A percentile compares a stretch with the other conserved stretches of the same genome.
Evolutionary conservation across 2,113 vertebrate genomes (phyloP).

Genomic region (Malurus melanocephalus): DNA sequence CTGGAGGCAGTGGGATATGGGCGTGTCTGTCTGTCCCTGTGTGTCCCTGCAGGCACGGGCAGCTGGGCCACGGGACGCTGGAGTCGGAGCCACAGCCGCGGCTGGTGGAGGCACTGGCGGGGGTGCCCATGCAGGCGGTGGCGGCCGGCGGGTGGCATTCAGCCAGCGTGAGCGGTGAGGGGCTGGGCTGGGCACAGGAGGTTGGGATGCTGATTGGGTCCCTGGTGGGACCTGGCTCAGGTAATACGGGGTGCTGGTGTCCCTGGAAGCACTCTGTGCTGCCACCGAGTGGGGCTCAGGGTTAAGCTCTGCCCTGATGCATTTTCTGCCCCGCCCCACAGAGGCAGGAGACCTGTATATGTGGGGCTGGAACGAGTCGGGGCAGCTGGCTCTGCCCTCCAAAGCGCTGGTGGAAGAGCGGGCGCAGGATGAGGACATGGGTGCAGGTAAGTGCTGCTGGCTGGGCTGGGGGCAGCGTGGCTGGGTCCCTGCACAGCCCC

Average conservation of each 20-base stretch:
- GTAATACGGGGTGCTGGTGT: rapidly evolving
- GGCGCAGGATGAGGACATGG: rapidly evolving
- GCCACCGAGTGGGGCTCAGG: rapidly evolving
- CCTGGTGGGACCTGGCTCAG: rapidly evolving
- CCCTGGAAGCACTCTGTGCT: rapidly evolving
- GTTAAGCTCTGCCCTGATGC: neutral
- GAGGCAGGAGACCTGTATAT: constrained; percentile 87
- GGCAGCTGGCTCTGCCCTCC: constrained; percentile 89
- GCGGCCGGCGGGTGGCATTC: constrained; percentile 92
- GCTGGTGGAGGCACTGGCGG: constrained; percentile 83
- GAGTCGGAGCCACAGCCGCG: constrained; percentile 76
- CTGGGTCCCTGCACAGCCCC: neutral
- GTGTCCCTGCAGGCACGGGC: constrained; percentile 81
- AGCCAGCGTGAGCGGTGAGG: constrained; percentile 81
- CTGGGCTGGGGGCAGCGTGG: neutral
- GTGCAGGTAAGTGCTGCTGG: constrained; percentile 17
- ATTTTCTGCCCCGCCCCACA: neutral
- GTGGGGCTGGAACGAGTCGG: constrained; percentile 96
- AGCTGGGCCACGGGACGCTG: constrained; percentile 87
- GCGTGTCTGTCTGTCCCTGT: rapidly evolving
- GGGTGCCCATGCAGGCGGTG: constrained; percentile 76
- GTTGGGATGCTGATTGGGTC: rapidly evolving
- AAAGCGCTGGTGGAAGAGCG: constrained; percentile 49
- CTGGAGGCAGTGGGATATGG: rapidly evolving
- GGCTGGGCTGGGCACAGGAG: rapidly evolving